Evolutionary conservation across 2,888 invertebrate genomes (phyloP).

Genomic region (Hypercompe scribonia): DNA sequence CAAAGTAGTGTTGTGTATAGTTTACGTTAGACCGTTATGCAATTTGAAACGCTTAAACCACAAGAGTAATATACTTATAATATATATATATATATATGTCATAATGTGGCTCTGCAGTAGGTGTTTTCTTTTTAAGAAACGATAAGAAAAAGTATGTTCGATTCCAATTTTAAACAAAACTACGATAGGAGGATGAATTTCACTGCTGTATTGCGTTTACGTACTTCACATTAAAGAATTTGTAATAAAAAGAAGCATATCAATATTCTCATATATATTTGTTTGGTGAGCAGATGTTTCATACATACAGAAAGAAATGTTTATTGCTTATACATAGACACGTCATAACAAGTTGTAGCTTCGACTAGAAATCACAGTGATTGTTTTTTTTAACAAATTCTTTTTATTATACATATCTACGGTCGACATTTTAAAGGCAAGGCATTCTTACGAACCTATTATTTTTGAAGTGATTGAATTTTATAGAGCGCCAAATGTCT

Average conservation of each 20-base stretch:
- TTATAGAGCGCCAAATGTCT: background rate
- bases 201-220: background rate
- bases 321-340: slow-evolving; percentile 65
- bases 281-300: slow-evolving; percentile 69
- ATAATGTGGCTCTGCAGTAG: no score
- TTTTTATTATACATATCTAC: slow-evolving; percentile 17
- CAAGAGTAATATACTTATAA: background rate
- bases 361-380: slow-evolving; percentile 82
- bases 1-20: background rate
- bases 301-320: slow-evolving; percentile 74
- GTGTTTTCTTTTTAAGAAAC: no score
- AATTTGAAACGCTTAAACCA: background rate
- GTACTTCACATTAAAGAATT: slow-evolving; percentile 34
- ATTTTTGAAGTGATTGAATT: background rate
- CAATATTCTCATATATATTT: slow-evolving; percentile 55
- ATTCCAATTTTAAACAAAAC: background rate
- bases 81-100: no score
- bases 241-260: slow-evolving; percentile 37
- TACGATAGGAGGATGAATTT: background rate
- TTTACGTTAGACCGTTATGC: background rate
- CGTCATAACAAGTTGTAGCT: slow-evolving; percentile 66
- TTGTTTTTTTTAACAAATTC: slow-evolving; percentile 53
- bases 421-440: slow-evolving; percentile 7
- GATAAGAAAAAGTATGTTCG: background rate
- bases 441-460: background rate